phyloP scores from a whole-genome alignment of 30 jellyfish, hydroid and myxozoan genomes.

The Cassiopea xamachana region DNA sequence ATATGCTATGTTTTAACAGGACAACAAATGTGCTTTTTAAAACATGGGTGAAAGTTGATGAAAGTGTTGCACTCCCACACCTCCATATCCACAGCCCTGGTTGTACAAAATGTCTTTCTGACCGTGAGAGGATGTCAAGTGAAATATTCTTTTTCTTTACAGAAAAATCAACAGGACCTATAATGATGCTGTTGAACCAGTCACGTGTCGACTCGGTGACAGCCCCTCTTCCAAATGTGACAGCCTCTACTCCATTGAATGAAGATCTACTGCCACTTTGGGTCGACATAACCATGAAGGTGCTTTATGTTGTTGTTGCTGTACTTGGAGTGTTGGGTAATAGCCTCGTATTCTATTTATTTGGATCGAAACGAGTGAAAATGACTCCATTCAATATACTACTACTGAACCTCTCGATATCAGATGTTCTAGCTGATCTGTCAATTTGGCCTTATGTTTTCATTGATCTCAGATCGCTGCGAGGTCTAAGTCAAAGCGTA shows the following conservation, averaged over 20 bases:
- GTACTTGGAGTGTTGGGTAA: slow-evolving; percentile 47
- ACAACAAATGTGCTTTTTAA: no score
- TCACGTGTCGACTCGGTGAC: not conserved
- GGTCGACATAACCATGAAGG: slow-evolving; percentile 24
- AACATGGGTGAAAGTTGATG: no score
- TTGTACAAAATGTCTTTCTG: no score
- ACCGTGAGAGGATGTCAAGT: no score
- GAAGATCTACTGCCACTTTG: slow-evolving; percentile 42
- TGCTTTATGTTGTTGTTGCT: slow-evolving; percentile 58
- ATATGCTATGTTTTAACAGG: no score
- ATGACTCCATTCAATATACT: slow-evolving; percentile 71
- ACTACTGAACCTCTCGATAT: slow-evolving; percentile 78
- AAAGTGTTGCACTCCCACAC: no score
- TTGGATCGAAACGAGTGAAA: slow-evolving; percentile 47
- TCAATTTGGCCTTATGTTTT: slow-evolving; percentile 82
- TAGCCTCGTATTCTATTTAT: slow-evolving; percentile 54
- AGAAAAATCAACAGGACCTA: no score
- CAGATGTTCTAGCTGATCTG: slow-evolving; percentile 80
- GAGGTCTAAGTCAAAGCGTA: slow-evolving; percentile 47
- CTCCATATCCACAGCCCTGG: no score
- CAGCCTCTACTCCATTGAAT: not conserved
- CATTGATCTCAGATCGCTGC: slow-evolving; percentile 58
- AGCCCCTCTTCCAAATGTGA: not conserved
- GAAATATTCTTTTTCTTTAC: no score
- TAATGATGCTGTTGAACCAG: not conserved